Base-by-base conservation (phyloP, 2,113 vertebrate species). In the Pteronura brasiliensis region DNA sequence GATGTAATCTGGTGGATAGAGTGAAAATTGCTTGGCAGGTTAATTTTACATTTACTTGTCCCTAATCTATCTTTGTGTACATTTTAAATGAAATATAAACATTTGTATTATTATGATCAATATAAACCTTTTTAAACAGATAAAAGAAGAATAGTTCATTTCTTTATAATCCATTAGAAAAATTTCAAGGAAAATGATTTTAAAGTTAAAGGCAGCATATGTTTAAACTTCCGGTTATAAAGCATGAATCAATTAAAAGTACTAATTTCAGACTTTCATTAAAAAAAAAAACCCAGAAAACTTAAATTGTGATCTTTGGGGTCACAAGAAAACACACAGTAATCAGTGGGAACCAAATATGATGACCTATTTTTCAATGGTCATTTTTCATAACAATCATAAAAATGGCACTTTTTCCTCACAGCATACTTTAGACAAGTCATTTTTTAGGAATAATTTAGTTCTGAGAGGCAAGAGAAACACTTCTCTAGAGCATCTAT, bases 321-420 rank as follows among this genome's bases (percentile, higher is more conserved):
- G 9, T 69, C 31, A 49, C 76, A 90, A 80, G 34, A 27, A 42
- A 77, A 25, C 12, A 18, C 63, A 57, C 0, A 52, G 7, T 20
- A 25, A 65, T 31, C 55, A 71, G 4, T 18, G 34, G 5, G 14
- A 71, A 21, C 7, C 34, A 55, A 67, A 67, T 72, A n/a, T 0
- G 4, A 52, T 88, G n/a, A 85, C 74, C 85, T 88, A 55, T 47
- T 96, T 97, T 88, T 52, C 85, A 81, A 63, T 39, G 81, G 61
- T 87, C 31, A 93, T 94, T 96, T 97, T 82, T 92, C 29, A 9
- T 44, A 69, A 47, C 57, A 67, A 72, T 92, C 42, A 67, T 67
- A 79, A 94, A 91, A 88, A 91, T 65, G 44, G 0, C 20, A 80
- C 80, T 96, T 96, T 77, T 44, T 44, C 94, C 49, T 84, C 55